phyloP scores from a whole-genome alignment of 2,113 vertebrate genomes.

The Centropus unirufus region DNA sequence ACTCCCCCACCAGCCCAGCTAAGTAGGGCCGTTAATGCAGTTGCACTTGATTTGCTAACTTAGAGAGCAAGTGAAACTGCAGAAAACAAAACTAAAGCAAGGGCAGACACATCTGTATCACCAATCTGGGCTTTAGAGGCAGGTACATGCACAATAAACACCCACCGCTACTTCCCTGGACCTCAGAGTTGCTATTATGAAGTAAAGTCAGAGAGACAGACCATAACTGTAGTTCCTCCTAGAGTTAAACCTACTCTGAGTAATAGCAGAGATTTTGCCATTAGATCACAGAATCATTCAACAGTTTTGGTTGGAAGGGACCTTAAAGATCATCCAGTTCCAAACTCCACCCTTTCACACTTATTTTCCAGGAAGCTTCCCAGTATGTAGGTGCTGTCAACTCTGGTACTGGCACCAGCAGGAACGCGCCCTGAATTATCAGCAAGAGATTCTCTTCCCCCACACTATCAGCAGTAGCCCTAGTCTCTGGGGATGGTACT shows the following conservation, averaged over 20 bases:
- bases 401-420: background rate
- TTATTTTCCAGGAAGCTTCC: background rate
- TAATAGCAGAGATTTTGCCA: background rate
- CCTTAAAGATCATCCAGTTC: too few species aligned
- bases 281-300: background rate
- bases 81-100: background rate
- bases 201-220: background rate
- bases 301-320: too few species aligned
- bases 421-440: background rate
- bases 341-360: too few species aligned
- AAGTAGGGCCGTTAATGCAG: background rate
- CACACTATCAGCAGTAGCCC: background rate
- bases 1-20: background rate
- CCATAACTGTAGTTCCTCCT: background rate
- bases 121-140: background rate
- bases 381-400: background rate
- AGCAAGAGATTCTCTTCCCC: background rate
- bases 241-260: background rate
- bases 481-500: background rate
- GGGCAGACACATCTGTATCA: fast-evolving
- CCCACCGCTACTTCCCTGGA: background rate
- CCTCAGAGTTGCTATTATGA: background rate
- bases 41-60: background rate
- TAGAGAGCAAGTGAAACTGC: background rate
- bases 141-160: background rate